Evolutionary conservation across 2,797 vertebrate genomes (phyloP), one percentile per base, ranked within the genome.

Genomic region (Sciurus carolinensis): DNA sequence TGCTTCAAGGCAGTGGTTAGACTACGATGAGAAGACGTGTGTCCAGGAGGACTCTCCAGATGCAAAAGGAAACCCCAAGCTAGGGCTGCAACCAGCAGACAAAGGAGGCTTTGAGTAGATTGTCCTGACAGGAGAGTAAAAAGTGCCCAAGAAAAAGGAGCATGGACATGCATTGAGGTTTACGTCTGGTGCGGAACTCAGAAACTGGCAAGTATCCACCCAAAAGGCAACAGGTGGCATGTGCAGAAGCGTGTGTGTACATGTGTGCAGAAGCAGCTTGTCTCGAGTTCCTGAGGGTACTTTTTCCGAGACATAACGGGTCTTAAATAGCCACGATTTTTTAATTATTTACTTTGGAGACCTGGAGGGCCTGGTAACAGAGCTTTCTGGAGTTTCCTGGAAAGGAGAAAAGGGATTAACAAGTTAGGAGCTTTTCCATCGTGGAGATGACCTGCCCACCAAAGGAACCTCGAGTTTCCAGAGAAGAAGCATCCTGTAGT

Each of bases 91-190:
- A 2, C 0, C 2, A 77, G 17, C 42, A 81, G 79, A 85, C 47
- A 71, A 47, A 83, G 73, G 62, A 39, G 10, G 24, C 39, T 69
- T 71, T 73, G 36, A 69, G 42, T 5, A 64, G 26, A 26, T 14
- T 28, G 3, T 54, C 26, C 72, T 20, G 12, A 52, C 24, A 81
- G 26, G 36, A 59, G 4, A 22, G 1, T 20, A 72, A 67, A 57
- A 54, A 17, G 33, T 7, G 13, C 7, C 28, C 33, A n/a, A 33
- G 5, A 50, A 57, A 7, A 80, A 77, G 14, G 13, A 30, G 30
- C 0, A 1, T 3, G 6, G n/a, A 71, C 0, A 4, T 2, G 0
- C 0, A 3, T 22, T 9, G 36, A 9, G 20, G 7, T 24, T 26
- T 30, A 0, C 0, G 62, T 4, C 36, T 2, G 8, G 47, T 1